phyloP scores from a whole-genome alignment of 1,140 invertebrate genomes.

The Polypedilum vanderplanki region DNA sequence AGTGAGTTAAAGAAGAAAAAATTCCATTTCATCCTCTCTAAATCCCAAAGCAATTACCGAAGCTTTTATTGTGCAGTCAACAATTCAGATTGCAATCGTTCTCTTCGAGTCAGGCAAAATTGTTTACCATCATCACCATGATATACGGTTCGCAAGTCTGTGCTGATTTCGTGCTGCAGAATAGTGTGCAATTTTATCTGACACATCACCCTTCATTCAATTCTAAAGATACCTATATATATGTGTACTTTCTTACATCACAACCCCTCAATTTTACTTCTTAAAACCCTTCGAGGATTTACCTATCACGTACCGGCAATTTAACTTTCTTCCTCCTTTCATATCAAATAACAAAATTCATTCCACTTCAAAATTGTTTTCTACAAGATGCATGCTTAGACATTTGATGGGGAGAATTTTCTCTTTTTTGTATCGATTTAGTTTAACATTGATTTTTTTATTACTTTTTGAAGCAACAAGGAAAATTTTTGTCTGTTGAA shows the following conservation, averaged over 20 bases:
- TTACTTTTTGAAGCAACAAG: neutral
- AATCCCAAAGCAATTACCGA: constrained; percentile 11
- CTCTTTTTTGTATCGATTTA: neutral
- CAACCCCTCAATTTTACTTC: neutral
- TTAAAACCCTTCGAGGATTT: constrained; percentile 12
- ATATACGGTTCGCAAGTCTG: neutral
- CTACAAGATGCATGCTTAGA: neutral
- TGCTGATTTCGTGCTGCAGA: neutral
- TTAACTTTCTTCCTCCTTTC: constrained; percentile 18
- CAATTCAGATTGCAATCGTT: constrained; percentile 9
- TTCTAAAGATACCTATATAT: too few species aligned
- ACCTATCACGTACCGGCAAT: constrained; percentile 27
- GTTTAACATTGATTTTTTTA: neutral
- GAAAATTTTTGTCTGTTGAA: neutral
- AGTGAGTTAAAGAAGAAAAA: neutral
- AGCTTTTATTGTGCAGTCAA: constrained; percentile 12
- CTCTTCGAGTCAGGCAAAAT: neutral
- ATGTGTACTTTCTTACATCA: neutral
- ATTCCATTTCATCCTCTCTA: neutral
- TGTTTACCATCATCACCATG: constrained; percentile 10
- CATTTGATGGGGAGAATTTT: neutral
- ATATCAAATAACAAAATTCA: constrained; percentile 5
- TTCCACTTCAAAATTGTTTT: constrained; percentile 22
- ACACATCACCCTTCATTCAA: neutral
- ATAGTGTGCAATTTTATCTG: constrained; percentile 6